Base-by-base conservation (phyloP, 2,888 invertebrate species). In the Agriopis marginaria region DNA sequence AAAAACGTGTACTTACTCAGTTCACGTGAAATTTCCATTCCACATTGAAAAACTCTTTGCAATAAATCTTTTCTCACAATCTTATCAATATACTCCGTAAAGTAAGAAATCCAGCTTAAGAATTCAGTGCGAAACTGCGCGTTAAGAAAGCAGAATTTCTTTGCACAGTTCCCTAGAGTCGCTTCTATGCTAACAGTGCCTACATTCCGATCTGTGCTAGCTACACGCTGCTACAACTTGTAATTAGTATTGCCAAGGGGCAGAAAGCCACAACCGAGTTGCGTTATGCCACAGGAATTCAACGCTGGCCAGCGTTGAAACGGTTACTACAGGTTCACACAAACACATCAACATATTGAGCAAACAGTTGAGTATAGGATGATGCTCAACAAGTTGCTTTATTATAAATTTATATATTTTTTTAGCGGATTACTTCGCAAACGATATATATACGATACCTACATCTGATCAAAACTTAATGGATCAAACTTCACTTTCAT, bases 221-320 rank as follows among this genome's bases (percentile, higher is more conserved):
- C 59, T 58, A 32, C 32, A 32, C 17, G 17, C 32, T 32, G 32
- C 32, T 32, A 53, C 59, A 61, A 64, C 39, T 61, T 69, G 68
- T 69, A 64, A 69, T 69, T 64, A 64, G 64, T 69, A 56, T 69
- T 49, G 54, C 55, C 68, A 32, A 49, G 64, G 60, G 68, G 55
- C 49, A 9, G 32, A 59, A 59, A 68, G 51, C 63, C 63, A 63
- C 68, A 63, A 40, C 45, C 58, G 47, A 47, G 63, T 59, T 63
- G 63, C 59, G 63, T 68, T 63, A 51, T 47, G 47, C 68, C 68
- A 53, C 67, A 68, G 67, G 59, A 59, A 62, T 68, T 63, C 50
- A 17, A 58, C 12, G 53, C 50, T 59, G 59, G 53, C 8, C 58
- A 44, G 17, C 17, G 17, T 23, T 23, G 17, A 23, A 23, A 23